Base-by-base conservation (phyloP, 2,797 vertebrate genomes). In the Gadopsis marmoratus region DNA sequence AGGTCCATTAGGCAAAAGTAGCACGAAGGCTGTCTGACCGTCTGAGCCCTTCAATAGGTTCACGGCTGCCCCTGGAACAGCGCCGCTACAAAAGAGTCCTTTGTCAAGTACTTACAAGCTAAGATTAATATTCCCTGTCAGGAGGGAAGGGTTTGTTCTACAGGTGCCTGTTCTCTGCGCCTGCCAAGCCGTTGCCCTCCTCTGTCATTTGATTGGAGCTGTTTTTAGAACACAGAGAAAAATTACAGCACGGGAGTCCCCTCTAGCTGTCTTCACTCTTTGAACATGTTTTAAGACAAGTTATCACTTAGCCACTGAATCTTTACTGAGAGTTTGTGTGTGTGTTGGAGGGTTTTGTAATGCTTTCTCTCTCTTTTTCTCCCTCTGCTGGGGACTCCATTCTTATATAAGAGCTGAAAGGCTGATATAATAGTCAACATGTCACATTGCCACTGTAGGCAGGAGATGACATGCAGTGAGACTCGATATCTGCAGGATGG, bases 401-500 rank as follows among this genome's bases (percentile, higher is more conserved):
- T 80, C 90, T 95, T 94, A 94, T 93, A 94, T 94, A 94, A 94
- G 91, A 86, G 81, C 72, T 58, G 69, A 86, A 89, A 91, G 84
- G 90, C 92, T 93, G 92, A 93, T 93, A 92, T 93, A 93, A 93
- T 91, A 91, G 92, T 89, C 90, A 89, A 91, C 88, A 92, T 94
- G 94, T 91, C 91, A 93, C 90, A 87, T 70, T 87, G 91, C 89
- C 88, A 90, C 87, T 85, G 93, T 86, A 91, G 93, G 90, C 91
- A 92, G 90, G 86, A 94, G 93, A 95, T 91, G 90, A 93, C 93
- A 94, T 87, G 92, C 92, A 89, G 91, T 41, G 92, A 93, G 93
- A 90, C 91, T 94, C 90, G 74, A 90, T 95, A 94, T 95, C 92
- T 93, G 93, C 93, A 93, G 92, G 91, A 95, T 92, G 89, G 91